A percentile compares a stretch with the other conserved stretches of the same genome.
phyloP scores from a whole-genome alignment of 2,888 invertebrate genomes.

The Amaurobius ferox region DNA sequence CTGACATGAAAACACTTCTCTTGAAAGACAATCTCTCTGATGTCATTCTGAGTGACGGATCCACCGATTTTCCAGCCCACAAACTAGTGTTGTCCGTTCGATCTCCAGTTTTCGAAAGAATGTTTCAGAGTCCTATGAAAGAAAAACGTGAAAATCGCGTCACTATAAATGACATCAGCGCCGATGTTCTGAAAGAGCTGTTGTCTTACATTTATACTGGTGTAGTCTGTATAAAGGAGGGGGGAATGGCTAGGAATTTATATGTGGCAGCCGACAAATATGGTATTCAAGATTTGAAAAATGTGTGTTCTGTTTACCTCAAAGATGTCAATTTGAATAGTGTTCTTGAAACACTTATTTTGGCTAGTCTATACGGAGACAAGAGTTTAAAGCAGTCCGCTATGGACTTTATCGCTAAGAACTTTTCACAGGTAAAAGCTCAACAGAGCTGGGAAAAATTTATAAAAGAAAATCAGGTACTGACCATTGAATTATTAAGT shows the following conservation, averaged over 20 bases:
- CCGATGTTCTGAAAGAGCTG: not conserved
- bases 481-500: not conserved
- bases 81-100: not conserved
- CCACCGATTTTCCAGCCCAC: not conserved
- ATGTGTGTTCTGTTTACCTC: not conserved
- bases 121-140: conserved; percentile 9
- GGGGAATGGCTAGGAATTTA: not conserved
- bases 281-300: not conserved
- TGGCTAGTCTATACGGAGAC: not conserved
- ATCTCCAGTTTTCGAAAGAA: not conserved
- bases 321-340: not conserved
- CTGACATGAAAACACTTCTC: not conserved
- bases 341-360: not conserved
- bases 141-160: not conserved
- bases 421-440: not conserved
- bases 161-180: not conserved
- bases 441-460: not conserved
- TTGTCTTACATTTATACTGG: conserved; percentile 6
- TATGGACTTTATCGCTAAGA: not conserved
- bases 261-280: conserved; percentile 1
- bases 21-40: not conserved
- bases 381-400: not conserved
- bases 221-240: not conserved
- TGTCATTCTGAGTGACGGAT: not conserved
- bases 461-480: not conserved